Evolutionary conservation across 30 jellyfish, hydroid and myxozoan genomes (phyloP).

Genomic region (Aurelia sp.): DNA sequence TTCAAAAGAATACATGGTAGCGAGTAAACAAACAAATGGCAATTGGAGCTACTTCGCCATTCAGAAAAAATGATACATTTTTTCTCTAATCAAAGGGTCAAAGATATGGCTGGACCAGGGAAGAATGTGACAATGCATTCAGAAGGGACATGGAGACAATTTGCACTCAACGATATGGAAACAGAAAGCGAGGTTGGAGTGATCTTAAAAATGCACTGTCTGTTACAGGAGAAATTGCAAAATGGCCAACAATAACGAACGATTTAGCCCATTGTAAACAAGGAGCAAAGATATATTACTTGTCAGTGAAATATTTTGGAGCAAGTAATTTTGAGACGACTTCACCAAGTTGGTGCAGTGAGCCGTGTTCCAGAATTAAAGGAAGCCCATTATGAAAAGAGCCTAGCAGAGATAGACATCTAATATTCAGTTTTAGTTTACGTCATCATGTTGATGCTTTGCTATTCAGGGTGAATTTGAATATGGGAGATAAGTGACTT

Average conservation of each 20-base stretch:
- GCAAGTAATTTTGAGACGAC: neutral
- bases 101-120: slow-evolving; percentile 46
- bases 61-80: neutral
- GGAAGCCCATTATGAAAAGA: slow-evolving; percentile 3
- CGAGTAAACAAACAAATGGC: too few relatives aligned
- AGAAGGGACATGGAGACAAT: slow-evolving; percentile 28
- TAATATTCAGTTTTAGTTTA: too few relatives aligned
- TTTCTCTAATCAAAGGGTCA: slow-evolving; percentile 11
- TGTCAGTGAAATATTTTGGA: slow-evolving; percentile 30
- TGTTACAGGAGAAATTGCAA: neutral
- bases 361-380: slow-evolving; percentile 1
- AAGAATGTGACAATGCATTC: slow-evolving; percentile 29
- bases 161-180: neutral
- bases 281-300: slow-evolving; percentile 24
- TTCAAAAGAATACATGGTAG: too few relatives aligned
- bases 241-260: slow-evolving; percentile 7
- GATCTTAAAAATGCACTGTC: too few relatives aligned
- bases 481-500: too few relatives aligned
- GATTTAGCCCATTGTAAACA: slow-evolving; percentile 13
- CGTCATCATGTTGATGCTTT: too few relatives aligned
- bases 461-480: too few relatives aligned
- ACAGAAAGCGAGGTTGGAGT: too few relatives aligned
- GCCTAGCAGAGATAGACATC: too few relatives aligned
- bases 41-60: neutral
- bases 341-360: slow-evolving; percentile 45